Evolutionary conservation across 2,797 vertebrate species (phyloP).

Genomic region (Channa striata): DNA sequence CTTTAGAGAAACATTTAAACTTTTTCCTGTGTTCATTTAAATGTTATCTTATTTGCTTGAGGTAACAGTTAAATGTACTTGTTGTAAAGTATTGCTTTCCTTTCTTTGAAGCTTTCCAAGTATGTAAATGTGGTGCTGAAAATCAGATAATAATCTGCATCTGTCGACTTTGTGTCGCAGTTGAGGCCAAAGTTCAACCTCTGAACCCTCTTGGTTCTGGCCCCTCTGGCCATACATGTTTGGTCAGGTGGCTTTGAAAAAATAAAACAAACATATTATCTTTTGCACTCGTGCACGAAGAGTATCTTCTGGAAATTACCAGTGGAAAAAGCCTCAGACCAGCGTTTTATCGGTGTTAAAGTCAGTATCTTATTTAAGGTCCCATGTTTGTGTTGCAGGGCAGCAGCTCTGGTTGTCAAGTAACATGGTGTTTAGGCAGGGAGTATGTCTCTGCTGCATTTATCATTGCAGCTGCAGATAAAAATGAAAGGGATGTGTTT

Average conservation of each 20-base stretch:
- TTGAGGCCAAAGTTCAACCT: constrained; percentile 69
- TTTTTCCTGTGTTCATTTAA: constrained; percentile 3
- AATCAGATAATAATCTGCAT: constrained; percentile 70
- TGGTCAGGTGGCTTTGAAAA: constrained; percentile 78
- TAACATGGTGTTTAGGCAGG: constrained; percentile 42
- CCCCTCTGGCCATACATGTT: constrained; percentile 70
- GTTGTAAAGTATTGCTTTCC: constrained; percentile 7
- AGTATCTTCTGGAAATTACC: constrained; percentile 65
- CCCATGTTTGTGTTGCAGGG: constrained; percentile 37
- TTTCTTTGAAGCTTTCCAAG: constrained; percentile 22
- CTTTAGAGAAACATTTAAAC: background rate
- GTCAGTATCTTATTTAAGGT: constrained; percentile 57
- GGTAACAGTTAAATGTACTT: background rate
- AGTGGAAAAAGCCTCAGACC: constrained; percentile 35
- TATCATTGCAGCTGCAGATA: constrained; percentile 69
- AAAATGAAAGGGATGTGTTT: constrained; percentile 61
- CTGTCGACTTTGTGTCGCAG: constrained; percentile 67
- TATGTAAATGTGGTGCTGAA: constrained; percentile 48
- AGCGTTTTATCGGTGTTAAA: constrained; percentile 59
- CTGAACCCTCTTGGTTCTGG: constrained; percentile 62
- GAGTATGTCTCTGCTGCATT: constrained; percentile 52
- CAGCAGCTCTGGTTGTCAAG: constrained; percentile 45
- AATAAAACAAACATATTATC: constrained; percentile 65
- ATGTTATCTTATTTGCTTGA: constrained; percentile 3
- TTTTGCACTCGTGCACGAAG: constrained; percentile 55